phyloP scores from a whole-genome alignment of 2,888 invertebrate genomes.

The Ernsta delagoae region DNA sequence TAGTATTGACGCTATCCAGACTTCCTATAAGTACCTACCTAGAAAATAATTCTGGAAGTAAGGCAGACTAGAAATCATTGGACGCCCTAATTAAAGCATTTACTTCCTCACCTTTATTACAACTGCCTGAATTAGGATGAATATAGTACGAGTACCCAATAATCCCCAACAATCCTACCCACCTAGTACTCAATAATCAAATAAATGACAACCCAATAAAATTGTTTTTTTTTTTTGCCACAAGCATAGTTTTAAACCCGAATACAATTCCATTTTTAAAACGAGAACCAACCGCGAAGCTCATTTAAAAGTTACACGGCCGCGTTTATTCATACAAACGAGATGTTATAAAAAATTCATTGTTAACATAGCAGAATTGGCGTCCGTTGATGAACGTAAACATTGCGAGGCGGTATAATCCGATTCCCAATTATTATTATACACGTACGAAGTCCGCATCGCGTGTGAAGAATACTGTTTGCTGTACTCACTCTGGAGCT shows the following conservation, averaged over 20 bases:
- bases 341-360: slow-evolving; percentile 36
- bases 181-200: too few relatives aligned
- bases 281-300: neutral
- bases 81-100: too few relatives aligned
- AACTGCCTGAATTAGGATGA: too few relatives aligned
- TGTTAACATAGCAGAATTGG: slow-evolving; percentile 47
- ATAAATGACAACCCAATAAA: too few relatives aligned
- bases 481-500: neutral
- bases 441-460: slow-evolving; percentile 42
- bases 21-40: too few relatives aligned
- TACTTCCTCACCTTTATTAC: too few relatives aligned
- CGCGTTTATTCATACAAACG: slow-evolving; percentile 24
- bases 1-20: too few relatives aligned
- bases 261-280: slow-evolving; percentile 10
- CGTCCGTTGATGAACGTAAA: slow-evolving; percentile 60
- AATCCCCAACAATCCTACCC: too few relatives aligned
- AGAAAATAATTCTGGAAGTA: too few relatives aligned
- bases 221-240: too few relatives aligned
- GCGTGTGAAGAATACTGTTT: slow-evolving; percentile 26
- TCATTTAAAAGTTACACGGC: slow-evolving; percentile 20
- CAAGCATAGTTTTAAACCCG: neutral
- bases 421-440: slow-evolving; percentile 68
- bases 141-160: too few relatives aligned
- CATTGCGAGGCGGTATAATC: slow-evolving; percentile 56
- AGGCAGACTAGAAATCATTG: too few relatives aligned